A percentile compares a stretch with the other conserved stretches of the same genome.
phyloP scores from a whole-genome alignment of 1,140 invertebrate species.

The Penaeus indicus region DNA sequence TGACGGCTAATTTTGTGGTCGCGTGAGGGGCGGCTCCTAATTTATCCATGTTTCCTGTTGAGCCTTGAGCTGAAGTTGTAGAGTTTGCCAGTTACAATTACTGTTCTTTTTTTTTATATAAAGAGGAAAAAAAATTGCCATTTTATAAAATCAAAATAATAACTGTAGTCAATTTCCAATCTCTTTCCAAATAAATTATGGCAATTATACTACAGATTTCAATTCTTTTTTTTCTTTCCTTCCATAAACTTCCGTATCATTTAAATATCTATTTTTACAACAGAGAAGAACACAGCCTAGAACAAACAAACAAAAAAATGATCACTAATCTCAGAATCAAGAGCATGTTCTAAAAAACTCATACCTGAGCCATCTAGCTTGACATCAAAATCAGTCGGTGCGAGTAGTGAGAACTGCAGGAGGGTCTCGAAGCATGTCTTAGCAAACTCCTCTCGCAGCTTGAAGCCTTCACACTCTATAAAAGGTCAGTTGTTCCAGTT shows the following conservation, averaged over 20 bases:
- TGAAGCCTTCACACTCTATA: conserved; percentile 82
- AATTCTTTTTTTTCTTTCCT: neutral
- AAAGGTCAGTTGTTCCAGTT: neutral
- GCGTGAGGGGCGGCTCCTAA: conserved; percentile 70
- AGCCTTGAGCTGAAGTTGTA: too few species aligned
- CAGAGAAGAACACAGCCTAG: too few species aligned
- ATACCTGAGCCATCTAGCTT: conserved; percentile 42
- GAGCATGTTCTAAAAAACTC: neutral
- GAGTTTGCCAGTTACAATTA: too few species aligned
- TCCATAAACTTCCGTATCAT: neutral
- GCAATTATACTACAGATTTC: neutral
- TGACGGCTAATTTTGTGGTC: conserved; percentile 88
- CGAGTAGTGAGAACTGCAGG: conserved; percentile 87
- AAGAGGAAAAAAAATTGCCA: neutral
- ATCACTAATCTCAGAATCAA: too few species aligned
- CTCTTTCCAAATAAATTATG: too few species aligned
- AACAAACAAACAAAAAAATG: too few species aligned
- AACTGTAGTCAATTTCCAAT: too few species aligned
- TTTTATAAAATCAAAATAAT: too few species aligned
- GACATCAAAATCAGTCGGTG: conserved; percentile 52
- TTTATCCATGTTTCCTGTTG: too few species aligned
- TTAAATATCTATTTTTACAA: too few species aligned
- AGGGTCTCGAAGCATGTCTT: conserved; percentile 96
- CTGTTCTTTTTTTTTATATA: neutral
- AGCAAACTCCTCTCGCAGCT: conserved; percentile 93